A percentile compares a stretch with the other conserved stretches of the same genome.
Evolutionary conservation across 2,113 vertebrate species (phyloP).

Genomic region (Solenodon paradoxus): DNA sequence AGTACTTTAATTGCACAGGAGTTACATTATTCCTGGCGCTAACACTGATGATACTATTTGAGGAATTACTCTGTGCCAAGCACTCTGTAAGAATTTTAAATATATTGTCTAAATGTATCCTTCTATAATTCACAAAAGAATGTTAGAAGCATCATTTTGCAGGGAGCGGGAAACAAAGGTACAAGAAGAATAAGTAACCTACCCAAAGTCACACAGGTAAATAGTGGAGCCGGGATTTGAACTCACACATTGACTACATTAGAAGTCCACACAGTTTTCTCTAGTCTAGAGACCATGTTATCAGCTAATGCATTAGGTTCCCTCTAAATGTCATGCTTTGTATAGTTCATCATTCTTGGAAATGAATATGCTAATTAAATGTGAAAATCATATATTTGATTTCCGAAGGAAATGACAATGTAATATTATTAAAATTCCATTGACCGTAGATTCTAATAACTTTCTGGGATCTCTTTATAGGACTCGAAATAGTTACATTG

Average conservation of each 20-base stretch:
- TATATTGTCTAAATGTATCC: background rate
- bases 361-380: background rate
- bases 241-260: background rate
- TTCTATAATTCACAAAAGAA: background rate
- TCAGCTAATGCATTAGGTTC: background rate
- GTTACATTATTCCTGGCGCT: background rate
- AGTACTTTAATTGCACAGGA: background rate
- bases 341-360: background rate
- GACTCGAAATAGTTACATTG: background rate
- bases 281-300: background rate
- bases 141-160: background rate
- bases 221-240: background rate
- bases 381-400: background rate
- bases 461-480: background rate
- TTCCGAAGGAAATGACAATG: conserved; percentile 1
- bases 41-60: background rate
- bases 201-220: background rate
- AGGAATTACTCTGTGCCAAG: background rate
- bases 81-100: background rate
- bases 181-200: background rate
- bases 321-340: background rate
- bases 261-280: background rate
- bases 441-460: background rate
- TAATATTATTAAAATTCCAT: background rate
- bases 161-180: background rate